Evolutionary conservation across 2,888 invertebrate species (phyloP).

Genomic region (Rhagophthalmus giganteus): DNA sequence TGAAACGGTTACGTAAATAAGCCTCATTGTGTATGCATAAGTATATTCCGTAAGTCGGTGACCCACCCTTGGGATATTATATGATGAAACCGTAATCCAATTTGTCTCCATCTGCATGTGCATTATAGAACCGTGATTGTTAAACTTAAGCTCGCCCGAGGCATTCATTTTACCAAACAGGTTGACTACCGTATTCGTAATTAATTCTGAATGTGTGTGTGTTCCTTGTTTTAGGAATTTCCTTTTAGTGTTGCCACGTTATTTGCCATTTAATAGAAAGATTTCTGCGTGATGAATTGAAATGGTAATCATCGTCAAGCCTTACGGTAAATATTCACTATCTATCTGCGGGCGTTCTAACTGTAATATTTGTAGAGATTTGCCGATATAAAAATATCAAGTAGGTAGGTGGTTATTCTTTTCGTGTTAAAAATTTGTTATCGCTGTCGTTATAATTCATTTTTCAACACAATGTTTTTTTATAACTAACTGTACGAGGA

Average conservation of each 20-base stretch:
- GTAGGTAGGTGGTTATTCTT: too few species aligned
- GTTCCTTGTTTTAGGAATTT: conserved; percentile 13
- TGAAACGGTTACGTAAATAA: conserved; percentile 9
- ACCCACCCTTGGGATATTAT: conserved; percentile 16
- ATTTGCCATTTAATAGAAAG: conserved; percentile 6
- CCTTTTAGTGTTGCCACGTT: conserved; percentile 6
- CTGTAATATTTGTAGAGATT: too few species aligned
- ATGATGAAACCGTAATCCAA: conserved; percentile 26
- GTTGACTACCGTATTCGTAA: conserved; percentile 21
- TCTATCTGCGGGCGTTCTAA: too few species aligned
- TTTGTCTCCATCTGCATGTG: conserved; percentile 27
- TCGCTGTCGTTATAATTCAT: too few species aligned
- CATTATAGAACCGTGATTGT: conserved; percentile 23
- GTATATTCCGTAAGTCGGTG: conserved; percentile 15
- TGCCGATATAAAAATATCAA: too few species aligned
- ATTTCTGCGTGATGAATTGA: conserved; percentile 3
- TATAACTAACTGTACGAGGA: too few species aligned
- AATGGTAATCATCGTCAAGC: too few species aligned
- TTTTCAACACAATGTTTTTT: too few species aligned
- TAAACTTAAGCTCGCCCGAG: conserved; percentile 22
- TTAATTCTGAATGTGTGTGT: conserved; percentile 16
- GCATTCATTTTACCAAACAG: conserved; percentile 22
- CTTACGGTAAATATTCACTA: too few species aligned
- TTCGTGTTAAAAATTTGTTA: too few species aligned
- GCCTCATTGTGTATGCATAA: conserved; percentile 22